Base-by-base conservation (phyloP, 2,888 invertebrate genomes). In the Deladenus siricidicola region DNA sequence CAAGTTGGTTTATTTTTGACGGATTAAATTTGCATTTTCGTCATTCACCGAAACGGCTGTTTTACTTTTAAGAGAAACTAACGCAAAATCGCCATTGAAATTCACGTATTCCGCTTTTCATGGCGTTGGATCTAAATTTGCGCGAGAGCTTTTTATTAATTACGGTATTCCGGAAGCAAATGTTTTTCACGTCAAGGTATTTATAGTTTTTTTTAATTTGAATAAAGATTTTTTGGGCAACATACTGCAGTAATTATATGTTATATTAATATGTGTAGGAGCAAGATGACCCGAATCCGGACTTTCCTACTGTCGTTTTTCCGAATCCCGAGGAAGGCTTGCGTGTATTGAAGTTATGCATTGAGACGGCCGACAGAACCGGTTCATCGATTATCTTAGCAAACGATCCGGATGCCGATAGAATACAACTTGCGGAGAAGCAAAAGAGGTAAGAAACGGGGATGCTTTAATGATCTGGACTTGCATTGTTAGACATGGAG, bases 331-430 rank as follows among this genome's bases (percentile, higher is more conserved):
- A 99, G 79, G 98, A 98, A 82, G 90, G 90, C 23, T 60, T 69
- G 8, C 68, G 71, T 48, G 75, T 73, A 10, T 70, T 83, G 79
- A 84, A 86, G 71, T 81, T 90, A 44, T 86, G 90, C 44, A 85
- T 88, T 67, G 81, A 84, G 77, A 86, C 89, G 14, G 96, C 96
- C 0, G 85, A 88, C 73, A 79, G 83, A 53, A 83, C 85, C 66
- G 84, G 83, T 0, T 86, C 86, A 49, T 83, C 83, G 0, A 82
- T 94, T 4, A 89, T 96, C 70, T 83, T 98, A 52, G 94, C 93
- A 10, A 98, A 96, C 80, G 98, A 98, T 82, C 98, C 98, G 0
- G 98, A 99, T 80, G 96, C 96, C 1, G 98, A 98, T 82, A 85
- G 98, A 59, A 83, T 94, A 68, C 94, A 93, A 0, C 86, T 90